Base-by-base conservation (phyloP, 2,797 vertebrate species). In the Hylomyscus alleni region DNA sequence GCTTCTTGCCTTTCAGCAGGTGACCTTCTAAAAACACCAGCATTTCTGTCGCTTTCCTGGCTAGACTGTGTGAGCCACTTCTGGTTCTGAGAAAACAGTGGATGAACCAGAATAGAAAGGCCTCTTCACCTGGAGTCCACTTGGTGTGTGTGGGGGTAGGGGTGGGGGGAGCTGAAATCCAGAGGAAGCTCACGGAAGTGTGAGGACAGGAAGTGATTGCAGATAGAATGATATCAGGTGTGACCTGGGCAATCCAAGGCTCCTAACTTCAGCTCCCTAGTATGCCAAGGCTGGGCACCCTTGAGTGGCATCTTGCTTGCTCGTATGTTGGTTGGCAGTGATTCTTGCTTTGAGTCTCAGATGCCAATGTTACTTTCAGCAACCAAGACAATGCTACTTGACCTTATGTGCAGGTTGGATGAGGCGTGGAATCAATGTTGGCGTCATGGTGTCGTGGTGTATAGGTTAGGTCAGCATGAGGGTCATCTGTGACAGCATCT, bases 361-460 rank as follows among this genome's bases (percentile, higher is more conserved):
- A 37, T 37, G 37, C 52, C 60, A n/a, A 9, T 58, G 31, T 47
- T 54, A 20, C 6, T 47, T 54, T 34, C 29, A 67, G 44, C 37
- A 40, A 80, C 50, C 37, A 10, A n/a, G 29, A 44, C 47, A 50
- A 20, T 24, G 44, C n/a, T 67, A 40, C 26, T 11, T 22, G 44
- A 34, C 4, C 10, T 29, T 31, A 13, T 44, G 1, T 31, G 24
- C 9, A 54, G 58, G 62, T 17, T 24, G 44, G 24, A 54, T 11
- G 17, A 65, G 69, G 29, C n/a, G 34, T 5, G 0, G 37, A 13
- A 3, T n/a, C 8, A 24, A 0, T 20, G 37, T 31, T 0, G 1
- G 6, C 22, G 0, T 62, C 34, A 13, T 62, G 54, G 58, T 1
- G 20, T n/a, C 60, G 1, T 65, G 60, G 10, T 26, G 10, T 62